Evolutionary conservation across 2,888 invertebrate species (phyloP).

Genomic region (Hartigia nigra): DNA sequence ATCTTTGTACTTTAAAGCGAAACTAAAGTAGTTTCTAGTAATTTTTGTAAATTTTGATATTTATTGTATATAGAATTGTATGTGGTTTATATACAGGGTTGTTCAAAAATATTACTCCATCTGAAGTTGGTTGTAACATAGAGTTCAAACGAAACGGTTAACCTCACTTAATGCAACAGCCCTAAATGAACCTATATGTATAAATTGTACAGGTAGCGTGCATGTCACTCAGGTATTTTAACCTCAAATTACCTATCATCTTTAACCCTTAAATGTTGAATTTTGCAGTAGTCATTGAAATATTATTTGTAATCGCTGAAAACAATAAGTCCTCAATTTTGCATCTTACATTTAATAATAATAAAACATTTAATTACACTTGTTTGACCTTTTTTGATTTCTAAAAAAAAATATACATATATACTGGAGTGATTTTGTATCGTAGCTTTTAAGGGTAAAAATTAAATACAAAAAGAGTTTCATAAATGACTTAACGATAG

Average conservation of each 20-base stretch:
- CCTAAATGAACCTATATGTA: not conserved
- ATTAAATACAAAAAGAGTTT: not conserved
- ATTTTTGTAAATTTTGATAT: not conserved
- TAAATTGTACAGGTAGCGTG: not conserved
- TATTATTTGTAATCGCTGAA: too few species aligned
- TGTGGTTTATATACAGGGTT: not conserved
- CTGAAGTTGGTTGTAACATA: not conserved
- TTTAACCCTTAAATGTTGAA: too few species aligned
- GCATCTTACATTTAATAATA: too few species aligned
- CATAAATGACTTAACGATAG: not conserved
- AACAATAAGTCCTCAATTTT: too few species aligned
- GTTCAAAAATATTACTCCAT: not conserved
- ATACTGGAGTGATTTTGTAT: too few species aligned
- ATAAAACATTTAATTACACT: too few species aligned
- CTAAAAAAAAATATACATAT: too few species aligned
- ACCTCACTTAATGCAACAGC: not conserved
- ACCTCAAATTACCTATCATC: not conserved
- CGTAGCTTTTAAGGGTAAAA: too few species aligned
- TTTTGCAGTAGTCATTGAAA: too few species aligned
- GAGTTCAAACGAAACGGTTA: not conserved
- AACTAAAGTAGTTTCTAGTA: not conserved
- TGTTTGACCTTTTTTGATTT: too few species aligned
- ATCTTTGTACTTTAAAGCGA: not conserved
- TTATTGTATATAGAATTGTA: not conserved
- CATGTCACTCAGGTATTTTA: not conserved